phyloP scores from a whole-genome alignment of 2,888 invertebrate species.

The Julus scanicus region DNA sequence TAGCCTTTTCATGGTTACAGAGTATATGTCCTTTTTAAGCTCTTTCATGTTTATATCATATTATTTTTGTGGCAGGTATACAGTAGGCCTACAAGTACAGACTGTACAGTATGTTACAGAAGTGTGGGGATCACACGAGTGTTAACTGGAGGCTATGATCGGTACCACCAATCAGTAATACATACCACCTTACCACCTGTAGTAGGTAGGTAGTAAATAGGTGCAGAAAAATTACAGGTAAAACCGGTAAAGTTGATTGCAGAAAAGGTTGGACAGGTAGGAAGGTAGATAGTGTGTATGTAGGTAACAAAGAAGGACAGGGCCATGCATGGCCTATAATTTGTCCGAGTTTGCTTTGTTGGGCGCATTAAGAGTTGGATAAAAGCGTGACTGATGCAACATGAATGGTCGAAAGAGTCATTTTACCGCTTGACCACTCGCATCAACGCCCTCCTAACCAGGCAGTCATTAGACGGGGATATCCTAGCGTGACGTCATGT shows the following conservation, averaged over 20 bases:
- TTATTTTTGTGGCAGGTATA: too few relatives aligned
- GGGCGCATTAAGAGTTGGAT: neutral
- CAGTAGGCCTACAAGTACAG: too few relatives aligned
- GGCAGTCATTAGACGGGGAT: neutral
- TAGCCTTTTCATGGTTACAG: too few relatives aligned
- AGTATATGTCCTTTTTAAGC: too few relatives aligned
- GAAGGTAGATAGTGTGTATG: neutral
- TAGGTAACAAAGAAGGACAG: neutral
- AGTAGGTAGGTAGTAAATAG: neutral
- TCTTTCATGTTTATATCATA: too few relatives aligned
- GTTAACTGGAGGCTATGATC: too few relatives aligned
- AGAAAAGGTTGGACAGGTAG: neutral
- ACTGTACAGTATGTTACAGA: too few relatives aligned
- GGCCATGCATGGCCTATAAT: neutral
- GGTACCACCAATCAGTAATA: neutral
- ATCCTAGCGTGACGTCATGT: slow-evolving; percentile 13
- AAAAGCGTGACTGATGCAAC: neutral
- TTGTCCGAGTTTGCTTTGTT: neutral
- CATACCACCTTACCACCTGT: neutral
- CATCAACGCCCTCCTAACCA: slow-evolving; percentile 5
- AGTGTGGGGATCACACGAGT: too few relatives aligned
- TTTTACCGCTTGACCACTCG: neutral
- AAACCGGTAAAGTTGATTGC: neutral
- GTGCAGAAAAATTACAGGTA: slow-evolving; percentile 29
- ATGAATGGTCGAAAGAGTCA: slow-evolving; percentile 1